Evolutionary conservation across 92 coral and sea anemone species (phyloP).

Genomic region (Epizoanthus stellaris): DNA sequence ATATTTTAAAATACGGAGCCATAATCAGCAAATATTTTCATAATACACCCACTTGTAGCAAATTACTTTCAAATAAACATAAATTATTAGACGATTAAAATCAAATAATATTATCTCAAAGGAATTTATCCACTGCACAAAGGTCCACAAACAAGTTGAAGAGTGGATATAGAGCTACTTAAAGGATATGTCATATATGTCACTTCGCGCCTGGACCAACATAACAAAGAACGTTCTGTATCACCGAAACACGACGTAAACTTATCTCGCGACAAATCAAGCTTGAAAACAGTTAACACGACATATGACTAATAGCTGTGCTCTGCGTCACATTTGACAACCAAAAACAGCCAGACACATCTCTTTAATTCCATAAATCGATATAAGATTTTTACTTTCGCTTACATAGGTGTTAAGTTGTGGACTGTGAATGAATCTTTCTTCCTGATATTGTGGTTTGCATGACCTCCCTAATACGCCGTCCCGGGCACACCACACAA

Average conservation of each 20-base stretch:
- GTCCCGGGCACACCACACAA: neutral
- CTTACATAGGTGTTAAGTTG: neutral
- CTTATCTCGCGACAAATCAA: conserved; percentile 5
- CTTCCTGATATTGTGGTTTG: conserved; percentile 32
- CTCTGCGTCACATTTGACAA: neutral
- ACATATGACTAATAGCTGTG: neutral
- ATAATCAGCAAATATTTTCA: no score
- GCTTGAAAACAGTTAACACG: neutral
- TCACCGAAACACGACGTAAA: neutral
- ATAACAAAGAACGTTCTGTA: conserved; percentile 30
- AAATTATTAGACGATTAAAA: conserved; percentile 13
- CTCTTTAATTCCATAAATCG: neutral
- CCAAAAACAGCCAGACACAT: neutral
- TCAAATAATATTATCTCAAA: conserved; percentile 18
- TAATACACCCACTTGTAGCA: no score
- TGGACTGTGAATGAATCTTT: conserved; percentile 19
- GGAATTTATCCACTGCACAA: conserved; percentile 15
- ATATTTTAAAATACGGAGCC: no score
- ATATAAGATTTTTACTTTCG: neutral
- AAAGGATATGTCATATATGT: neutral
- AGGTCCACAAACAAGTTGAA: neutral
- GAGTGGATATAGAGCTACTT: neutral
- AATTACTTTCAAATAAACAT: neutral
- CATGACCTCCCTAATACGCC: conserved; percentile 27
- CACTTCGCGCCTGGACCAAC: conserved; percentile 3